Evolutionary conservation across 2,888 invertebrate species (phyloP).

Genomic region (Formica aserva): DNA sequence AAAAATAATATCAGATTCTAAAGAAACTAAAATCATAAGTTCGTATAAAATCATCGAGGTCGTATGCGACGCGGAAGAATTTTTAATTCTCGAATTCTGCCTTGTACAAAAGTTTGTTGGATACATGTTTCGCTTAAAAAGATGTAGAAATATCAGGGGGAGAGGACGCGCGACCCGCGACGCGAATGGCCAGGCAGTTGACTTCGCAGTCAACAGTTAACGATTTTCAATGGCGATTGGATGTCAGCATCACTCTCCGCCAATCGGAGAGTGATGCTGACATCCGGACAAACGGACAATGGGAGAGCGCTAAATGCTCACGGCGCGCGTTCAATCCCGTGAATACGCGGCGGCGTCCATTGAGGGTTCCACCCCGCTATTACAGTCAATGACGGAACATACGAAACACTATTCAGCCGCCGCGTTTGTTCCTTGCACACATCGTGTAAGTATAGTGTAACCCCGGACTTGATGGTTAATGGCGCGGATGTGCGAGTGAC

Average conservation of each 20-base stretch:
- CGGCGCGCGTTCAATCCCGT: slow-evolving; percentile 72
- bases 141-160: slow-evolving; percentile 29
- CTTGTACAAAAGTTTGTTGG: slow-evolving; percentile 17
- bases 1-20: not conserved
- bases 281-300: slow-evolving; percentile 69
- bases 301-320: slow-evolving; percentile 75
- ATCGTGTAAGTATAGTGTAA: slow-evolving; percentile 73
- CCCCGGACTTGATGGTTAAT: slow-evolving; percentile 62
- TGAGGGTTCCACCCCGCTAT: slow-evolving; percentile 76
- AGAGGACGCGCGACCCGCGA: slow-evolving; percentile 14
- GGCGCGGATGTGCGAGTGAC: slow-evolving; percentile 67
- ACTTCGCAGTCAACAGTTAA: slow-evolving; percentile 54
- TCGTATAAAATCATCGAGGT: not conserved
- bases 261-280: slow-evolving; percentile 75
- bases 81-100: slow-evolving; percentile 26
- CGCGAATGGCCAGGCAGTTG: slow-evolving; percentile 43
- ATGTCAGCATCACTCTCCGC: slow-evolving; percentile 77
- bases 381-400: slow-evolving; percentile 77
- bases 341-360: slow-evolving; percentile 74
- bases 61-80: not conserved
- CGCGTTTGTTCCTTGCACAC: slow-evolving; percentile 74
- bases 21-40: no score
- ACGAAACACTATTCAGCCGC: slow-evolving; percentile 76
- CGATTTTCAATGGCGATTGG: slow-evolving; percentile 60
- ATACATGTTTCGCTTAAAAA: slow-evolving; percentile 32